Evolutionary conservation across 64 coral and sea anemone species (phyloP).

Genomic region (Astreopora myriophthalma): DNA sequence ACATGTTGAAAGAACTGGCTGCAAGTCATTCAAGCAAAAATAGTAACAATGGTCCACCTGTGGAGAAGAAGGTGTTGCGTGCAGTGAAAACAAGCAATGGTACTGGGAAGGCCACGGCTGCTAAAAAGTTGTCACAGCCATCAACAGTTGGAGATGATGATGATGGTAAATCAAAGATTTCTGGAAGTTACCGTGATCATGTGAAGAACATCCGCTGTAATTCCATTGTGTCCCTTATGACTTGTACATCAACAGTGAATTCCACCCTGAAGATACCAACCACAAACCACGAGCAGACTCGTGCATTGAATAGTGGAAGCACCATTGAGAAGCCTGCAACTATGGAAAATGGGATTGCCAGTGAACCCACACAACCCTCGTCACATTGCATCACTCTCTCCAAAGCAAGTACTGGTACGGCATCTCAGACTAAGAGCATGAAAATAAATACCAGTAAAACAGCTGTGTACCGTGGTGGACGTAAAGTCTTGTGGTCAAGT

Average conservation of each 20-base stretch:
- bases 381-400: not conserved
- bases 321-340: not conserved
- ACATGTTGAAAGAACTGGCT: slow-evolving; percentile 68
- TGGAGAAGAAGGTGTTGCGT: not conserved
- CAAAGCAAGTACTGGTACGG: not conserved
- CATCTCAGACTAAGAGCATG: not conserved
- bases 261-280: not conserved
- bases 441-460: not conserved
- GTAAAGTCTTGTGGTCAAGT: slow-evolving; percentile 44
- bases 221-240: not conserved
- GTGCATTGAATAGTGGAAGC: not conserved
- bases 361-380: not conserved
- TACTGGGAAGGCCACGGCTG: not conserved
- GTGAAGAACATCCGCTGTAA: slow-evolving; percentile 34
- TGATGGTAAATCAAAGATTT: not conserved
- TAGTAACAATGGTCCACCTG: not conserved
- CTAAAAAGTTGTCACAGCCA: not conserved
- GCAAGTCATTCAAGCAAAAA: slow-evolving; percentile 2
- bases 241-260: slow-evolving; percentile 3
- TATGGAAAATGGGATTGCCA: not conserved
- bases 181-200: slow-evolving; percentile 43
- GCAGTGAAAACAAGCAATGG: not conserved
- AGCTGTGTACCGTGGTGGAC: not conserved
- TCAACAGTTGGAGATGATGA: not conserved
- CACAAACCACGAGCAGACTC: not conserved